Percentiles rank a stretch among this genome's conserved stretches.
Conservation (phyloP, 2,797 vertebrate genomes). For the Ispidina lecontei region DNA sequence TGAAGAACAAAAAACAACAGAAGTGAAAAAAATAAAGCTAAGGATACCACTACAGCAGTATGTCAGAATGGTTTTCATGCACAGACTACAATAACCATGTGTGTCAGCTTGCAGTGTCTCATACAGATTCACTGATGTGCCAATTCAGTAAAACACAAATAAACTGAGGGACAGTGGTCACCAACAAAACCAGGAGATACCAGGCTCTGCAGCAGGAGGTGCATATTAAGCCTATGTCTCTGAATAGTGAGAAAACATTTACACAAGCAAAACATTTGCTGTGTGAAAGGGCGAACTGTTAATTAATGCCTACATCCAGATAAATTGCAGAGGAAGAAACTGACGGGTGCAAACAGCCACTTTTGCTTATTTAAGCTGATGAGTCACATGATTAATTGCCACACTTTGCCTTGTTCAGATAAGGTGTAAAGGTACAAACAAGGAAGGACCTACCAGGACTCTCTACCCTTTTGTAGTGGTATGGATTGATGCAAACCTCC, state of each 20-base stretch:
- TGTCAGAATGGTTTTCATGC: neutral
- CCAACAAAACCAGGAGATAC: neutral
- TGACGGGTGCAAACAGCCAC: slow-evolving; percentile 31
- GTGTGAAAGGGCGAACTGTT: neutral
- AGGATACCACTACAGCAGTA: neutral
- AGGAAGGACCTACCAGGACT: slow-evolving; percentile 88
- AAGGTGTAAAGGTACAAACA: slow-evolving; percentile 15
- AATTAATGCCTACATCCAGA: slow-evolving; percentile 15
- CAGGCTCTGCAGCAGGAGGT: neutral
- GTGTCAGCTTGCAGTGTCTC: neutral
- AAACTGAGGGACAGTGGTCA: neutral
- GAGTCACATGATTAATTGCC: slow-evolving; percentile 48
- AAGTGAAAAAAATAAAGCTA: neutral
- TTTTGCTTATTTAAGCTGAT: slow-evolving; percentile 30
- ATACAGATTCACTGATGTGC: neutral
- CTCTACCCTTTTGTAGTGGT: slow-evolving; percentile 97
- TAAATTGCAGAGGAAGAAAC: slow-evolving; percentile 8
- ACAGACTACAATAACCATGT: neutral
- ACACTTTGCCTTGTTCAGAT: slow-evolving; percentile 33
- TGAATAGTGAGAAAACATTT: neutral
- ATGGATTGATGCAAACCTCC: slow-evolving; percentile 98
- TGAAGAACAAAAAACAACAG: neutral
- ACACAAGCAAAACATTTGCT: neutral
- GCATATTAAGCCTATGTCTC: neutral
- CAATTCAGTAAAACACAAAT: neutral